Base-by-base conservation (phyloP, 2,888 invertebrate species). In the Leptogaster cylindrica region DNA sequence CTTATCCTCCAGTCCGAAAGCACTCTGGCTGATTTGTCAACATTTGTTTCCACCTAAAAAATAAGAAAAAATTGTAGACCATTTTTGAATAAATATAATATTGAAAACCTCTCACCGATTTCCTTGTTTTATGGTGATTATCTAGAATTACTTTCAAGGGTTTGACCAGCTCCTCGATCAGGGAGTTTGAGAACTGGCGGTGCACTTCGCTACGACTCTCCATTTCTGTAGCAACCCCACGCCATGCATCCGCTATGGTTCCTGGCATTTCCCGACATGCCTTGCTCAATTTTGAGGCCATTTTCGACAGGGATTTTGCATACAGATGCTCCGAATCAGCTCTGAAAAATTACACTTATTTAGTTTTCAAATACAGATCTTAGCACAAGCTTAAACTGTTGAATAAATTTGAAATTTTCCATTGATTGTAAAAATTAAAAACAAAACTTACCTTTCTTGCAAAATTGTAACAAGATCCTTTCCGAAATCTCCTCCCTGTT, bases 401-500 rank as follows among this genome's bases (percentile, higher is more conserved):
- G 31, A 31, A 6, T 31, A 31, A 8, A 31, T 31, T 31, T 31
- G 6, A 8, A 7, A 7, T 31, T 31, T 31, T 8, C 10, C 10
- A 7, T 31, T 31, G 31, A 8, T 6, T 31, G 10, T 8, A 6
- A 31, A 8, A 8, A 8, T 31, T 31, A 31, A 31, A 7, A 31
- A 31, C 31, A 31, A 31, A 18, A 20, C 18, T 79, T 83, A 95
- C 95, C 96, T 91, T 84, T 97, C 96, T 82, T 95, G 94, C 73
- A 97, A 83, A 76, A 96, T 92, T 46, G 88, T 84, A 4, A 93
- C 88, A 61, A 97, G 84, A 77, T 97, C 96, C 77, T 96, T 95
- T 82, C 95, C 94, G 79, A 95, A 94, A 79, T 96, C 95, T 50
- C 93, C 92, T 39, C 96, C 95, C 80, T 95, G 94, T 79, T 96